phyloP scores from a whole-genome alignment of 2,113 vertebrate species.

The Paradoxurus hermaphroditus region DNA sequence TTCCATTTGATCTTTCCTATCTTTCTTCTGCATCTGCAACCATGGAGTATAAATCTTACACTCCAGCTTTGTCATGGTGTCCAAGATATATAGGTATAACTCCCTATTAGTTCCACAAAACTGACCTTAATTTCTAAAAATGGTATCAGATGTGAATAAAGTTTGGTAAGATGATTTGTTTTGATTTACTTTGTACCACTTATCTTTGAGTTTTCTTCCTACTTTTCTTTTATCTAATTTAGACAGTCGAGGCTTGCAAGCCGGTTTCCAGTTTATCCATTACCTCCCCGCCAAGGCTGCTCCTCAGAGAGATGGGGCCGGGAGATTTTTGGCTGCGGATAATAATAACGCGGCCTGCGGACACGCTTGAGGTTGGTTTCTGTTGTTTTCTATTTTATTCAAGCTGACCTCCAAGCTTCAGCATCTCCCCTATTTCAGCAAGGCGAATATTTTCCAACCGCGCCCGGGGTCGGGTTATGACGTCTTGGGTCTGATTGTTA shows the following conservation, averaged over 20 bases:
- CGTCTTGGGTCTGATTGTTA: conserved; percentile 6
- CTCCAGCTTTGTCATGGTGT: conserved; percentile 87
- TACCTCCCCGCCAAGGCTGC: conserved; percentile 78
- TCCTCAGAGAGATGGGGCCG: conserved; percentile 80
- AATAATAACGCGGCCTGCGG: conserved; percentile 77
- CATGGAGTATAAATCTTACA: conserved; percentile 93
- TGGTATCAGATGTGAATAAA: conserved; percentile 90
- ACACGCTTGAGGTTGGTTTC: neutral
- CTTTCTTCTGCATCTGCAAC: conserved; percentile 92
- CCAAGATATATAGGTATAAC: conserved; percentile 90
- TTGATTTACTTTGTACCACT: conserved; percentile 89
- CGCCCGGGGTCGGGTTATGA: neutral
- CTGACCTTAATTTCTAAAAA: conserved; percentile 93
- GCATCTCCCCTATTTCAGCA: conserved; percentile 71
- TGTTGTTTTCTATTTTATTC: conserved; percentile 64
- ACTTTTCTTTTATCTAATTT: conserved; percentile 88
- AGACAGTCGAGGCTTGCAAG: conserved; percentile 80
- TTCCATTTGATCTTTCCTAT: conserved; percentile 94
- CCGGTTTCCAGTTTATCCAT: conserved; percentile 82
- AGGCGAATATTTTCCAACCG: conserved; percentile 44
- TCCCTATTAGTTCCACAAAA: conserved; percentile 90
- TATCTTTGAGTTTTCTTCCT: conserved; percentile 86
- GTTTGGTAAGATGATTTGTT: conserved; percentile 89
- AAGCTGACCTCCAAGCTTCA: conserved; percentile 63
- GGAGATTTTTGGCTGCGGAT: conserved; percentile 79